A percentile compares a stretch with the other conserved stretches of the same genome.
phyloP scores from a whole-genome alignment of 1,140 invertebrate species.

The Ctenoplectra terminalis region DNA sequence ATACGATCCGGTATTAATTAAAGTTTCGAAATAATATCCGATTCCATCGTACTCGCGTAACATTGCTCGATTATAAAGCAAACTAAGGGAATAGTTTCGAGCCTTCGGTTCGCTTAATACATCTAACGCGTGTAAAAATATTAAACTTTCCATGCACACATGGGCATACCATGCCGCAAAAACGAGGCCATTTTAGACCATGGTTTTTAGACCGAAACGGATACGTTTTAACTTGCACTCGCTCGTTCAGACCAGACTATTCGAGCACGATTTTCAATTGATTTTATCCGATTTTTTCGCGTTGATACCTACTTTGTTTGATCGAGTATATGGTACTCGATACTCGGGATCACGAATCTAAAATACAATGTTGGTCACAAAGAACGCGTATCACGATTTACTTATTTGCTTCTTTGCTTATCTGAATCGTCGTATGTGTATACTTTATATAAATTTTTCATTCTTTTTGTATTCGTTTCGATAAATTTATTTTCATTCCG shows the following conservation, averaged over 20 bases:
- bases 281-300: neutral
- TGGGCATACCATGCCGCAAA: slow-evolving; percentile 27
- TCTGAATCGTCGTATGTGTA: neutral
- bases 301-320: too few relatives aligned
- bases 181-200: neutral
- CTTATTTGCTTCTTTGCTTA: neutral
- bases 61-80: too few relatives aligned
- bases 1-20: too few relatives aligned
- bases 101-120: too few relatives aligned
- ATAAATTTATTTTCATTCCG: neutral
- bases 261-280: neutral
- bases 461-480: neutral
- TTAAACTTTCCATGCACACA: slow-evolving; percentile 25
- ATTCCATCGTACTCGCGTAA: neutral
- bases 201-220: neutral
- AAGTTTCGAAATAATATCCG: neutral
- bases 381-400: neutral
- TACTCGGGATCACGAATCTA: neutral
- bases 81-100: too few relatives aligned
- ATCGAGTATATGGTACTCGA: neutral
- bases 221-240: too few relatives aligned
- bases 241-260: neutral
- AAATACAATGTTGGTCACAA: neutral
- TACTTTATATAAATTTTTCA: too few relatives aligned
- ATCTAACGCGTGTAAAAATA: neutral